Evolutionary conservation across 2,797 vertebrate genomes (phyloP), one percentile per base, ranked within the genome.

Genomic region (Simalia tracyae): DNA sequence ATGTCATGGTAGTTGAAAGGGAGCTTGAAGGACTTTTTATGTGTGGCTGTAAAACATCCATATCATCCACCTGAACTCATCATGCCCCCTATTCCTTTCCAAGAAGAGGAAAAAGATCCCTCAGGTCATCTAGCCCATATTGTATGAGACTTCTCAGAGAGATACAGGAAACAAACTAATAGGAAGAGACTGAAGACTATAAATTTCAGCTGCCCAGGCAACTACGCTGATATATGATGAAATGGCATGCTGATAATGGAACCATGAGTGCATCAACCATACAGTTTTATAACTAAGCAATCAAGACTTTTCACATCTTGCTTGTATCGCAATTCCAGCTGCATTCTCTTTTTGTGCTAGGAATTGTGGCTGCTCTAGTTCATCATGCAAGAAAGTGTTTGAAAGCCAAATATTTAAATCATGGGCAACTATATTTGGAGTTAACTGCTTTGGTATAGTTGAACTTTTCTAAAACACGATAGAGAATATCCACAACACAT

Each of bases 331-430:
- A 94, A 50, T 84, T 36, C 90, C 63, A 22, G 31, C 54, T 2
- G 0, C n/a, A 88, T 54, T 81, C 46, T 36, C 42, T 24, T 87
- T 93, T 89, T 14, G 66, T 31, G 93, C 59, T 64, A 31, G 26
- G 46, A 93, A 93, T 94, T 72, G 89, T 92, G 61, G 81, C 72
- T 84, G 50, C 12, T 54, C 7, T 26, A 81, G 84, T 92, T 92
- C 56, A 56, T 92, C 89, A 19, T 84, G n/a, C 89, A 87, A 92
- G 87, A 59, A 56, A 86, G 5, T 94, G 14, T 0, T 86, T 85
- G 6, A 91, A 92, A 95, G 86, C 84, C 76, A 36, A 36, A 87
- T 92, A 42, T 89, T 94, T 90, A 89, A 95, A 93, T 91, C 92
- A 42, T 84, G 59, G 42, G 28, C 12, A 88, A 81, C 86, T 92